These are phyloP conservation scores for Bombus affinis DNA, from an alignment of 1,140 invertebrate species.

Conservation along the genomic window DNA sequence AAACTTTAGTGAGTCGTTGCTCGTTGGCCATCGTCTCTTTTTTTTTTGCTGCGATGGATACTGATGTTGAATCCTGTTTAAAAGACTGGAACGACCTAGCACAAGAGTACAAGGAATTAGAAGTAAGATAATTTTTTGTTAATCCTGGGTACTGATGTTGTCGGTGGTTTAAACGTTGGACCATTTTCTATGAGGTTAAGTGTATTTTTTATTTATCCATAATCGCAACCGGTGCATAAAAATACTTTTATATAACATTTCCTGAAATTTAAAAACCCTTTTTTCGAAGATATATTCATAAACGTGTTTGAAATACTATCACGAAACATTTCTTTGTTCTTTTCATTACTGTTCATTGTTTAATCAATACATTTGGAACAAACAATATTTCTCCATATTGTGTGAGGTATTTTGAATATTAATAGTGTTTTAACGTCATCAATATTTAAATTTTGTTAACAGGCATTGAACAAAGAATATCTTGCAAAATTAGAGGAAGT, in stretches of 20 bases:
- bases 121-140: constrained; percentile 82
- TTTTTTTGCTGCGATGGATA: constrained; percentile 78
- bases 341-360: background rate
- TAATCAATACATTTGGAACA: background rate
- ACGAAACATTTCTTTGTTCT: background rate
- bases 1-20: constrained; percentile 1
- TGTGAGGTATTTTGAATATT: background rate
- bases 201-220: constrained; percentile 22
- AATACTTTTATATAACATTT: background rate
- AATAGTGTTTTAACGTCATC: background rate
- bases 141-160: constrained; percentile 8
- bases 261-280: background rate
- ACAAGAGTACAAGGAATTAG: constrained; percentile 89
- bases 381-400: background rate
- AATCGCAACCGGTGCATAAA: constrained; percentile 6
- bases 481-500: constrained; percentile 92
- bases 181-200: constrained; percentile 37
- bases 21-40: background rate
- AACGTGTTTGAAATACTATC: background rate
- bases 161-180: constrained; percentile 2
- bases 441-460: background rate
- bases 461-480: constrained; percentile 92
- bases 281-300: background rate
- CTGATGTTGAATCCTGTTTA: constrained; percentile 84
- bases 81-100: constrained; percentile 91